Evolutionary conservation across 2,888 invertebrate genomes (phyloP).

Genomic region (Arge pagana): DNA sequence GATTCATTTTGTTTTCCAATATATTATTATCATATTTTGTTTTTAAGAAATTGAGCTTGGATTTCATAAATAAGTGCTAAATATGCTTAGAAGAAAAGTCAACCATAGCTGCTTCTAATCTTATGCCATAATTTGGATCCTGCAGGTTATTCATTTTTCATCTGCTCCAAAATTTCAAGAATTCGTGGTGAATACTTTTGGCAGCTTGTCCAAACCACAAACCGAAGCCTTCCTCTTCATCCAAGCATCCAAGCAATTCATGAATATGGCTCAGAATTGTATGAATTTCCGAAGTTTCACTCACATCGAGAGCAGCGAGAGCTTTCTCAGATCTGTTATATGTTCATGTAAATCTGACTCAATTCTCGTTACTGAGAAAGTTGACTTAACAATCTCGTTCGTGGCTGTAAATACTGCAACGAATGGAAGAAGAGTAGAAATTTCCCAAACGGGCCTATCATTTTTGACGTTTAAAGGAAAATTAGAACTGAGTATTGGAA

Average conservation of each 20-base stretch:
- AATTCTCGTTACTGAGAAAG: slow-evolving; percentile 4
- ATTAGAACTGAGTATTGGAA: no score
- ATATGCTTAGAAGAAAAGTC: slow-evolving; percentile 16
- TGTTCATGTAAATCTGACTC: background rate
- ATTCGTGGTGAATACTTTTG: slow-evolving; percentile 8
- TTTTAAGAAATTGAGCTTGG: no score
- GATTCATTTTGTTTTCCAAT: no score
- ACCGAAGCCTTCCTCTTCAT: background rate
- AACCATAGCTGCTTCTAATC: slow-evolving; percentile 7
- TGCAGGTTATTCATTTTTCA: slow-evolving; percentile 13
- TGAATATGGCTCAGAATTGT: background rate
- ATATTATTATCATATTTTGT: no score
- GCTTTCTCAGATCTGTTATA: background rate
- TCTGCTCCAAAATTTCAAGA: slow-evolving; percentile 12
- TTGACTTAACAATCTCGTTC: slow-evolving; percentile 15
- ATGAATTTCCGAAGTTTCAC: background rate
- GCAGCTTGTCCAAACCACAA: slow-evolving; percentile 7
- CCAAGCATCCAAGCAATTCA: background rate
- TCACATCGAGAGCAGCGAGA: background rate
- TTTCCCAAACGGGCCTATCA: no score
- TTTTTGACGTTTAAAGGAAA: no score
- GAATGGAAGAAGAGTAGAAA: no score
- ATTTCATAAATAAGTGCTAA: no score
- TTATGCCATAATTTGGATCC: background rate
- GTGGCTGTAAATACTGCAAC: slow-evolving; percentile 11